Evolutionary conservation across 1,140 invertebrate genomes (phyloP).

Genomic region (Elymnias hypermnestra): DNA sequence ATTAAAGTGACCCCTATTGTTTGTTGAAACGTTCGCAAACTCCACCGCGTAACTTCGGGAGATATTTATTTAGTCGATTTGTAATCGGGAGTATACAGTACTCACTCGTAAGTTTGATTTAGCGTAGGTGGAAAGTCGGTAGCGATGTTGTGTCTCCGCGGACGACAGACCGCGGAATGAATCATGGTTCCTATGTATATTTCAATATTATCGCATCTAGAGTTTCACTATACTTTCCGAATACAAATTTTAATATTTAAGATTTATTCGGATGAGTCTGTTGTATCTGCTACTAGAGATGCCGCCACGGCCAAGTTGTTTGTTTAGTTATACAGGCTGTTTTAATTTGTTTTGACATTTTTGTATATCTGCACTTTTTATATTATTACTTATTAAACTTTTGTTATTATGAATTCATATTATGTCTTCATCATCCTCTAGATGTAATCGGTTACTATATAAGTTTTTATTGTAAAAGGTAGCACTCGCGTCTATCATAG

Average conservation of each 20-base stretch:
- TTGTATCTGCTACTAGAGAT: conserved; percentile 66
- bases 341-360: conserved; percentile 44
- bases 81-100: conserved; percentile 52
- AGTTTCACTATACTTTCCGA: conserved; percentile 75
- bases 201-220: conserved; percentile 76
- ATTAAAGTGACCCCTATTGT: conserved; percentile 42
- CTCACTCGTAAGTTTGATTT: conserved; percentile 39
- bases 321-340: conserved; percentile 51
- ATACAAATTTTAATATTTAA: conserved; percentile 76
- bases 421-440: conserved; percentile 52
- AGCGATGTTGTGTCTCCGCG: conserved; percentile 71
- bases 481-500: conserved; percentile 71
- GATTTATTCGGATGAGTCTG: conserved; percentile 73
- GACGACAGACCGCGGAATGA: conserved; percentile 63
- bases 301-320: conserved; percentile 66
- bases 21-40: conserved; percentile 52
- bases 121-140: conserved; percentile 64
- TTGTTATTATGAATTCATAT: conserved; percentile 49
- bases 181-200: conserved; percentile 76
- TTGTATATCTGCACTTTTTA: conserved; percentile 39
- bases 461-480: conserved; percentile 64
- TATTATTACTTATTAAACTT: conserved; percentile 39
- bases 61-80: conserved; percentile 55
- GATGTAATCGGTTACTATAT: conserved; percentile 60
- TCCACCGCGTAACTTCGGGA: conserved; percentile 40